Evolutionary conservation across 23 tunicate species (phyloP).

Genomic region (Diplosoma virens): DNA sequence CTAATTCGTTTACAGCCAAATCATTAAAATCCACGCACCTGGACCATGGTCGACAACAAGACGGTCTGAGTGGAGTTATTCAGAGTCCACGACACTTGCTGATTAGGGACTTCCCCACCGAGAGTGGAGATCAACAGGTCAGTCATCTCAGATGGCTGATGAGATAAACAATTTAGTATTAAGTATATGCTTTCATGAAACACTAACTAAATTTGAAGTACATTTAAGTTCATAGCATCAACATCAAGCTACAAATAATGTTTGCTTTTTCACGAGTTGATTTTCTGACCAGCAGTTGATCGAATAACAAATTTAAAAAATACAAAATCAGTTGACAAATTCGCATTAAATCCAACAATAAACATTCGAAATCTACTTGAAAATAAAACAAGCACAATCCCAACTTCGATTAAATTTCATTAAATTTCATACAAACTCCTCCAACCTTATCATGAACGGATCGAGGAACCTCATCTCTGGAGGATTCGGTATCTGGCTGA

Average conservation of each 20-base stretch:
- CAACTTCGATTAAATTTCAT: background rate
- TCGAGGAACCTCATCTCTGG: background rate
- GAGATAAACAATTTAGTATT: background rate
- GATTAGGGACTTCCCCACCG: slow-evolving; percentile 32
- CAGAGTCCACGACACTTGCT: slow-evolving; percentile 84
- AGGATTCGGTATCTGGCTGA: slow-evolving; percentile 27
- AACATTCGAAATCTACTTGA: background rate
- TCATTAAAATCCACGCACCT: slow-evolving; percentile 44
- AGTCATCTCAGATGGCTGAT: slow-evolving; percentile 73
- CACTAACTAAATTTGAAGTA: no score
- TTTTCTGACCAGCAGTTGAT: background rate
- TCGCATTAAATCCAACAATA: background rate
- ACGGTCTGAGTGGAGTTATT: slow-evolving; percentile 80
- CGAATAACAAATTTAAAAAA: background rate
- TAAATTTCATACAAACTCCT: no score
- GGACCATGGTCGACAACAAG: slow-evolving; percentile 68
- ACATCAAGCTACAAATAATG: no score
- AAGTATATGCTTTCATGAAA: no score
- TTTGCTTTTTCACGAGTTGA: background rate
- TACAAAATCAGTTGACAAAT: background rate
- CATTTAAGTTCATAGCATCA: no score
- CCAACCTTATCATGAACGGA: background rate
- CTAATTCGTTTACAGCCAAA: no score
- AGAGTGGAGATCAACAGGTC: slow-evolving; percentile 35
- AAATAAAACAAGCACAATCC: background rate